Evolutionary conservation across 1,140 invertebrate genomes (phyloP).

Genomic region (Acromyrmex heyeri): DNA sequence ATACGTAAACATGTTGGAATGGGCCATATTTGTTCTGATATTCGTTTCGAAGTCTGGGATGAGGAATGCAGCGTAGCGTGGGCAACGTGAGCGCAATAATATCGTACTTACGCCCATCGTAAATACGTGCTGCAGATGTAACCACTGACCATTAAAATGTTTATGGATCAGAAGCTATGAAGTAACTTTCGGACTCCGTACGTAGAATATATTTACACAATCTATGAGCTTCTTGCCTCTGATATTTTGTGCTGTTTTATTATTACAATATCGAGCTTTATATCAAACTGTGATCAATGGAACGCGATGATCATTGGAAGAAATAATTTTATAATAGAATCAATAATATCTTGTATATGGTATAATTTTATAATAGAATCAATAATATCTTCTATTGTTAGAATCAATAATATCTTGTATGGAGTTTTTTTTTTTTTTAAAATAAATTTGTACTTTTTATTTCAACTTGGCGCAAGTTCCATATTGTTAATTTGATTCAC

Average conservation of each 20-base stretch:
- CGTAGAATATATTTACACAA: constrained; percentile 52
- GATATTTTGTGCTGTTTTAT: constrained; percentile 57
- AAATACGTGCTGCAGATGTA: constrained; percentile 53
- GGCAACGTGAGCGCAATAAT: constrained; percentile 67
- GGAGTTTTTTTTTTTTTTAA: neutral
- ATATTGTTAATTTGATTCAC: constrained; percentile 7
- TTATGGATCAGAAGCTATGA: constrained; percentile 68
- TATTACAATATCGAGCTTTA: neutral
- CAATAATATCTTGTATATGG: neutral
- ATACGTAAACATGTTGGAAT: constrained; percentile 44
- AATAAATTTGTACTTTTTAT: neutral
- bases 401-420: neutral
- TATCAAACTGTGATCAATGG: neutral
- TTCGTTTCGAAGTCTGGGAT: constrained; percentile 4
- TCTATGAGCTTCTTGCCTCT: constrained; percentile 27
- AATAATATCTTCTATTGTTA: neutral
- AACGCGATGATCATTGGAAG: neutral
- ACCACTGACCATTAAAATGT: constrained; percentile 70
- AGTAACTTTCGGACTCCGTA: constrained; percentile 50
- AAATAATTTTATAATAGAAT: neutral
- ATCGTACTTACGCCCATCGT: constrained; percentile 48
- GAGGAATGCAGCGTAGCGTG: constrained; percentile 1
- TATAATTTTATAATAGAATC: neutral
- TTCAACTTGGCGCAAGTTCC: neutral
- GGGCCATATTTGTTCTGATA: constrained; percentile 4